Evolutionary conservation across 2,113 vertebrate genomes (phyloP).

Genomic region (Charina bottae): DNA sequence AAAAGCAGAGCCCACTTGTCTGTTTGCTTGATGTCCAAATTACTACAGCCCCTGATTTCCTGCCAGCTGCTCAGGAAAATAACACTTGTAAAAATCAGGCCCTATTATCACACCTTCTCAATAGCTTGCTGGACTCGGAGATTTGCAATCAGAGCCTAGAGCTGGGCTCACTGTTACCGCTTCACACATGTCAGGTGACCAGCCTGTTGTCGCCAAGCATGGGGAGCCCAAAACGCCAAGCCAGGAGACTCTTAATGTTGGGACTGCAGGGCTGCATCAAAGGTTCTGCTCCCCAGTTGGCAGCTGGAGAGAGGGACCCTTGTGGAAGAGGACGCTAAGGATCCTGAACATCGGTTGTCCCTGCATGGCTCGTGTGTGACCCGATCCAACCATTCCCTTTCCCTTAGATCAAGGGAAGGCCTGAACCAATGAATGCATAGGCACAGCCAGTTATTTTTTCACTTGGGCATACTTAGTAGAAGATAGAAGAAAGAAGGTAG

Average conservation of each 20-base stretch:
- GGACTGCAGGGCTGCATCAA: fast-evolving
- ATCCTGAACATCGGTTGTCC: fast-evolving
- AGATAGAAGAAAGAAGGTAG: conserved; percentile 48
- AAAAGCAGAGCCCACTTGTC: neutral
- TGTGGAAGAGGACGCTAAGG: neutral
- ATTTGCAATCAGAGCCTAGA: neutral
- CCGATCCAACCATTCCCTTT: neutral
- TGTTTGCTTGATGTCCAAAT: fast-evolving
- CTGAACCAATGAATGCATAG: neutral
- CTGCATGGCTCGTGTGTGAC: too few relatives aligned
- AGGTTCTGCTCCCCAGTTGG: fast-evolving
- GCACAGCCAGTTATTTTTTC: conserved; percentile 24
- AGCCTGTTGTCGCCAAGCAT: fast-evolving
- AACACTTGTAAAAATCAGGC: neutral
- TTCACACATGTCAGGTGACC: fast-evolving
- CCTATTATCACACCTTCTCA: fast-evolving
- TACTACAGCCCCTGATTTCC: fast-evolving
- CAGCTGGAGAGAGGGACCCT: neutral
- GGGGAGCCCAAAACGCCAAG: fast-evolving
- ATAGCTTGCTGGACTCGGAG: fast-evolving
- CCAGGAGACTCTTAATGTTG: fast-evolving
- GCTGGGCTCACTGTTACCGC: neutral
- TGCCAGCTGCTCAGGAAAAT: neutral
- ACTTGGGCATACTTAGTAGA: conserved; percentile 41
- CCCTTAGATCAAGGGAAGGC: neutral